Evolutionary conservation across 2,113 vertebrate species (phyloP).

Genomic region (Grallaria varia): DNA sequence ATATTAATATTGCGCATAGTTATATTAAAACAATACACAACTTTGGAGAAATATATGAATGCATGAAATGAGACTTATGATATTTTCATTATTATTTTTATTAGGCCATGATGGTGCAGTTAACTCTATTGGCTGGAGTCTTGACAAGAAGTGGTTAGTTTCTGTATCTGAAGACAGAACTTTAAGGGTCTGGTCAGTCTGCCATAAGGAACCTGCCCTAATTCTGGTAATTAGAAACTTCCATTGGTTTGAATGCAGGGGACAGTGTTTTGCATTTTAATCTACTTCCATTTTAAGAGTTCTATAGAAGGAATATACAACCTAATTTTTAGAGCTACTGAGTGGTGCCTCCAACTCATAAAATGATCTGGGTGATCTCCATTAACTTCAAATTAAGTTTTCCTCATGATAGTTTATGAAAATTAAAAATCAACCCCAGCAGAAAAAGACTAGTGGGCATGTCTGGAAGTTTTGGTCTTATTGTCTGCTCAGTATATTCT

Average conservation of each 20-base stretch:
- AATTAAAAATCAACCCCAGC: neutral
- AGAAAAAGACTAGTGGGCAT: neutral
- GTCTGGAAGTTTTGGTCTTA: neutral
- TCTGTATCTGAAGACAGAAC: slow-evolving; percentile 82
- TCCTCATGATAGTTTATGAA: neutral
- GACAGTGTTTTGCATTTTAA: neutral
- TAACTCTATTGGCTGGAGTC: slow-evolving; percentile 84
- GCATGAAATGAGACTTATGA: neutral
- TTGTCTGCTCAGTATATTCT: neutral
- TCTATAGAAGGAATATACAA: neutral
- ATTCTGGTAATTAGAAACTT: slow-evolving; percentile 76
- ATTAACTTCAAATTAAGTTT: neutral
- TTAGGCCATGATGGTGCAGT: slow-evolving; percentile 85
- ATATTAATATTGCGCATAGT: neutral
- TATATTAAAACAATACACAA: neutral
- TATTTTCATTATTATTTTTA: slow-evolving; percentile 1
- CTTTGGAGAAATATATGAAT: neutral
- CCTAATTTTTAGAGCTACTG: neutral
- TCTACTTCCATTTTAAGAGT: neutral
- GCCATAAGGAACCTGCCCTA: slow-evolving; percentile 63
- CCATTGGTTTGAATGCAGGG: neutral
- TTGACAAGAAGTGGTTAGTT: slow-evolving; percentile 78
- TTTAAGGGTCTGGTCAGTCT: slow-evolving; percentile 79
- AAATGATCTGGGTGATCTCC: neutral
- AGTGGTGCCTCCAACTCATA: neutral